Base-by-base conservation (phyloP, 2,113 vertebrate genomes). In the Odobenus rosmarus region DNA sequence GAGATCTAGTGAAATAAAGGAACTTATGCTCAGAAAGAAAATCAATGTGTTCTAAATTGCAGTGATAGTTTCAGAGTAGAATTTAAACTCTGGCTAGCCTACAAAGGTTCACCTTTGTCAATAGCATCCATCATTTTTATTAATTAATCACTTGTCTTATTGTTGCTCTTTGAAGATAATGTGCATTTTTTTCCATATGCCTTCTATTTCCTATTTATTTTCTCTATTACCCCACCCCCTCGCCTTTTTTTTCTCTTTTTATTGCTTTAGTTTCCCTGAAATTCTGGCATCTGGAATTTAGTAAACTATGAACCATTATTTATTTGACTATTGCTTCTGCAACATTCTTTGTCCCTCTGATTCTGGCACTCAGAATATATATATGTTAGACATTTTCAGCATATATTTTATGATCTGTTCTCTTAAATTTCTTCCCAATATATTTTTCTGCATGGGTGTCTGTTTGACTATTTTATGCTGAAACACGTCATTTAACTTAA, bases 151-250 rank as follows among this genome's bases (percentile, higher is more conserved):
- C 5, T 6, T 31, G 0, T 79, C 24, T 59, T 46, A 46, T 31
- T 59, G 4, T 51, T 82, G 61, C 3, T 77, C 4, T 53, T 90
- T 93, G 62, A 67, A 76, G 53, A 84, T 24, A 64, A n/a, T 88
- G 0, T 8, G 12, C 7, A 36, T n/a, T 79, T 91, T 64, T 91
- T 93, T 3, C 64, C n/a, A 13, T 61, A 7, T 77, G 36, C 28
- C 18, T 71, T 24, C 14, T 93, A 4, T 79, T 89, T 82, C 71
- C 23, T 88, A 12, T 84, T 62, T 62, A 59, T 59, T 14, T 39
- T 62, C 10, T 31, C 0, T 1, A 9, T 28, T 18, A 49, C 14
- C 10, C 18, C 7, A 4, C 8, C 2, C 4, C 1, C 2, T 33
- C n/a, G 81, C 5, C 19, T 33, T 79, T 57, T 46, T 62, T 18